These are phyloP conservation scores for Scaptomyza hsui DNA, from an alignment of 1,140 invertebrate genomes.

Conservation along the genomic window DNA sequence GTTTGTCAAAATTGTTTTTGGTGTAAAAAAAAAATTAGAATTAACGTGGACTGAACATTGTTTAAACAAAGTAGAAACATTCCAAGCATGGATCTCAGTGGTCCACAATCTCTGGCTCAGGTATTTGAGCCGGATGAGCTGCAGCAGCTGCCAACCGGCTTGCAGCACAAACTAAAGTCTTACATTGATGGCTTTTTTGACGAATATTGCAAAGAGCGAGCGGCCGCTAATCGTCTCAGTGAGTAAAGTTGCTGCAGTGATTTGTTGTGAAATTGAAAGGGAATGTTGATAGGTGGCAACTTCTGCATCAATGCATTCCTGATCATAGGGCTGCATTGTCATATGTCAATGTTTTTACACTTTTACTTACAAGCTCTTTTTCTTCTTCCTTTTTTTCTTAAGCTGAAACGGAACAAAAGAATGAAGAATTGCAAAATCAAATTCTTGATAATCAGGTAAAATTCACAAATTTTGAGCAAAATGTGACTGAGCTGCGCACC, in stretches of 20 bases:
- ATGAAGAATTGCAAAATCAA: conserved; percentile 86
- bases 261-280: background rate
- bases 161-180: conserved; percentile 86
- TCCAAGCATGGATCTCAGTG: conserved; percentile 42
- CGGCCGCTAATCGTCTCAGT: conserved; percentile 49
- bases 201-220: conserved; percentile 56
- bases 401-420: conserved; percentile 86
- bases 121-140: conserved; percentile 57
- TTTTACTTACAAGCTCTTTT: background rate
- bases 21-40: background rate
- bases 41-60: conserved; percentile 1
- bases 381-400: conserved; percentile 1
- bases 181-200: conserved; percentile 69
- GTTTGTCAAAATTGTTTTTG: conserved; percentile 10
- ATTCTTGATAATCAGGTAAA: conserved; percentile 87
- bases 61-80: conserved; percentile 6
- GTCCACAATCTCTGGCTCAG: conserved; percentile 52
- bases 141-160: conserved; percentile 53
- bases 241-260: conserved; percentile 35
- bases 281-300: background rate
- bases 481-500: conserved; percentile 86
- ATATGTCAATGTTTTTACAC: background rate
- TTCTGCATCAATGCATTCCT: background rate
- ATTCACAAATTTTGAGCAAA: conserved; percentile 87
- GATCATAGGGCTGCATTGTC: too few species aligned